These are phyloP conservation scores for Typhlichthys subterraneus DNA, from an alignment of 2,797 vertebrate species.

Conservation along the genomic window DNA sequence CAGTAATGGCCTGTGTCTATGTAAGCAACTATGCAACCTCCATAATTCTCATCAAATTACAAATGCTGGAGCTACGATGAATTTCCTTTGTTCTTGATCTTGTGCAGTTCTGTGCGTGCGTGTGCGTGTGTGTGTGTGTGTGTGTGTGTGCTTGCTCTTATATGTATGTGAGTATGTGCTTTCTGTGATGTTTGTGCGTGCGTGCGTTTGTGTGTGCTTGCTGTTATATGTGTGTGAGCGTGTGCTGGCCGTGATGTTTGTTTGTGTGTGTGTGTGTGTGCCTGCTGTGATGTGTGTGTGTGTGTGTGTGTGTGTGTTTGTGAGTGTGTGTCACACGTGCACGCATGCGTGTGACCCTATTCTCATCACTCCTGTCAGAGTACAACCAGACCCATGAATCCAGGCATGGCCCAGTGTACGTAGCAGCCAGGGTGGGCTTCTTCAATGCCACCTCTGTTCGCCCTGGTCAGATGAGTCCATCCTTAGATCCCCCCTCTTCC, in stretches of 20 bases:
- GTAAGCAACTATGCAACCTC: too few relatives aligned
- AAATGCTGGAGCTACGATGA: not conserved
- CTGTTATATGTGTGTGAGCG: not conserved
- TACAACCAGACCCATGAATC: slow-evolving; percentile 36
- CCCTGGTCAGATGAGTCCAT: slow-evolving; percentile 71
- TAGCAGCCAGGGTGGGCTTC: slow-evolving; percentile 21
- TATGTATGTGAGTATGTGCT: too few relatives aligned
- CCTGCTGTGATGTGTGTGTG: not conserved
- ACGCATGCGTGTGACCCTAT: not conserved
- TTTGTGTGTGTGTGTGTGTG: not conserved
- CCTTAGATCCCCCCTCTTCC: slow-evolving; percentile 47
- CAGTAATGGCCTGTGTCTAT: too few relatives aligned
- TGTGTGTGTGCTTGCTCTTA: too few relatives aligned
- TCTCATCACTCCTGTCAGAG: slow-evolving; percentile 14
- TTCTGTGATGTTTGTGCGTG: not conserved
- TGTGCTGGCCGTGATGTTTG: not conserved
- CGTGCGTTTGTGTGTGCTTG: not conserved
- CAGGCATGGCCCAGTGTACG: slow-evolving; percentile 49
- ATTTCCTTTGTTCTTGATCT: not conserved
- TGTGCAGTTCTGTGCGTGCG: not conserved
- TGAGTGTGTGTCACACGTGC: not conserved
- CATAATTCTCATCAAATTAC: not conserved
- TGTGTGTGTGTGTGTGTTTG: slow-evolving; percentile 1
- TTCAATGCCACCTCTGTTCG: slow-evolving; percentile 79
- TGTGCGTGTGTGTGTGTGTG: not conserved